Evolutionary conservation across 2,888 invertebrate species (phyloP), one percentile per base, ranked within the genome.

Genomic region (Tetranychus piercei): DNA sequence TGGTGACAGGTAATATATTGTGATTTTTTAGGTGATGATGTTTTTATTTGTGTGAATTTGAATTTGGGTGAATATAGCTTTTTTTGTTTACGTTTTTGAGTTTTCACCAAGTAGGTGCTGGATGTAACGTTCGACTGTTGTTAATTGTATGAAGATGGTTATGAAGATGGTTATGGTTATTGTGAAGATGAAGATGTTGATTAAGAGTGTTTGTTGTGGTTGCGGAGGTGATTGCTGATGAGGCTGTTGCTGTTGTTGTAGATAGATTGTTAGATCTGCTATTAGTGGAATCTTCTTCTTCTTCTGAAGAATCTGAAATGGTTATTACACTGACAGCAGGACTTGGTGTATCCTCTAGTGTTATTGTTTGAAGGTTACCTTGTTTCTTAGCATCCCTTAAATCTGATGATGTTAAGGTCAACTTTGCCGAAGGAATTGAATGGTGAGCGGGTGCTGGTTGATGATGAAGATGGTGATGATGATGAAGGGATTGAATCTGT

Each of bases 261-360:
- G 55, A 15, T 55, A 55, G 15, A 55, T 11, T 22, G 69, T 23
- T 69, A 23, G 69, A 11, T 69, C 20, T 23, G 9, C 18, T 20
- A 22, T 69, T 69, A 69, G 34, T 20, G 22, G 69, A 15, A 44
- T 71, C 71, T 71, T 71, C 71, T 15, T 86, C 85, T 80, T 95
- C 94, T 81, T 94, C 94, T 81, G 94, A 94, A 80, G 93, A 94
- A 82, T 95, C 95, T 22, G 91, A 92, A 80, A 94, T 93, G 69
- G 94, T 95, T 81, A 96, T 95, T 79, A 95, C 93, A 75, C 94
- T 92, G 73, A 91, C 92, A 71, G 93, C 90, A 4, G 94, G 94
- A 45, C 94, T 94, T 1, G 95, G 95, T 44, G 95, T 93, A 83
- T 94, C 94, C 79, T 92, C 88, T 80, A 95, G 94, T 75, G 94